Evolutionary conservation across 2,797 vertebrate genomes (phyloP).

Genomic region (Lithobates pipiens): DNA sequence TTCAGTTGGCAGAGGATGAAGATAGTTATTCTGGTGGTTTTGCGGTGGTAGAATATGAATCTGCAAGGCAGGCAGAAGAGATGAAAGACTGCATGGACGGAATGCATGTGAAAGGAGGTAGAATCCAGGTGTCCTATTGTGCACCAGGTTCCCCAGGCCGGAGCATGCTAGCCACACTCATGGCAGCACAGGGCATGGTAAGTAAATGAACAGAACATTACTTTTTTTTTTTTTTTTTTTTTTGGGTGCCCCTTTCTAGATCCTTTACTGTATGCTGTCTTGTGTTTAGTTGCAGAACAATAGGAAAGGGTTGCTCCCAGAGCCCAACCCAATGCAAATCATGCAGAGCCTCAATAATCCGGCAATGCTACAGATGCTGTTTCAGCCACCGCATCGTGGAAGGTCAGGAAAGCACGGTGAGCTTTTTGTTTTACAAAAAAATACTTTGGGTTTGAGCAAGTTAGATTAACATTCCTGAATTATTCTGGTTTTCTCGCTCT

Average conservation of each 20-base stretch:
- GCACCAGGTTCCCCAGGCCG: slow-evolving; percentile 92
- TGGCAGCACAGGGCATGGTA: slow-evolving; percentile 95
- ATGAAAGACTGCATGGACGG: slow-evolving; percentile 82
- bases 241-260: neutral
- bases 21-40: slow-evolving; percentile 86
- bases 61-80: slow-evolving; percentile 88
- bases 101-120: slow-evolving; percentile 79
- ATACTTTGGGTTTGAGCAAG: neutral
- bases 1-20: slow-evolving; percentile 93
- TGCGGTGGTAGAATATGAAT: slow-evolving; percentile 92
- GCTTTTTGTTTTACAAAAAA: slow-evolving; percentile 7
- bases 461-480: neutral
- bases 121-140: slow-evolving; percentile 90
- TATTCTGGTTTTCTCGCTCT: neutral
- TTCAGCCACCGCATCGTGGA: slow-evolving; percentile 85
- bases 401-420: slow-evolving; percentile 84
- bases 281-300: slow-evolving; percentile 85
- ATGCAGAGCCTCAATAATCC: slow-evolving; percentile 94
- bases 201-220: slow-evolving; percentile 65
- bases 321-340: slow-evolving; percentile 91
- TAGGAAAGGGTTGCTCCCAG: slow-evolving; percentile 91
- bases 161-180: slow-evolving; percentile 92
- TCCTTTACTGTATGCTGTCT: neutral
- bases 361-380: slow-evolving; percentile 90
- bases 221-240: neutral